Evolutionary conservation across 1,140 invertebrate genomes (phyloP), one percentile per base, ranked within the genome.

Genomic region (Hormaphis cornu): DNA sequence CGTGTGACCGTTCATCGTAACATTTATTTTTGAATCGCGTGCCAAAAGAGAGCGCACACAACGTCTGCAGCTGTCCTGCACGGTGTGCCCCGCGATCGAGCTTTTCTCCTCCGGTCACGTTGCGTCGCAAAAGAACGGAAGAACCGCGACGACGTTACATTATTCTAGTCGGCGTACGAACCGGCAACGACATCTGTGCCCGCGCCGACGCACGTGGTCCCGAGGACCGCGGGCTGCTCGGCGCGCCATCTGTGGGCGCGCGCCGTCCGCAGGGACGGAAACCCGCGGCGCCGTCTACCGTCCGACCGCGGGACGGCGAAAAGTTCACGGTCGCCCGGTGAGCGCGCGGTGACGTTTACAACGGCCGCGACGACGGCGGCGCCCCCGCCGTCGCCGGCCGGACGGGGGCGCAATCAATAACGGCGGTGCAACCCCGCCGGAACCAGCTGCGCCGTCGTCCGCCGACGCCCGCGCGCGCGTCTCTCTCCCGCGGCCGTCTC

Each of bases 301-400:
- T 37, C 30, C 30, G 40, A 14, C 58, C 8, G 8, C n/a, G 24
- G 40, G 30, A n/a, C 54, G 33, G 16, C 37, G 22, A 66, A 66
- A 66, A 66, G 61, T 66, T 66, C 61, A 66, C 8, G 61, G 61
- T 24, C 59, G 18, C 14, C 24, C 40, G 42, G 10, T 22, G 18
- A n/a, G 18, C 59, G 12, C n/a, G 44, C 9, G n/a, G 16, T 14
- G 18, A 12, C 53, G 30, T 1, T 4, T 10, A 20, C 33, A 12
- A 3, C 22, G 22, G 10, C n/a, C 12, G 42, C n/a, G 7, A n/a
- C 37, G 35, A 5, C 1, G 50, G 7, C n/a, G 20, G 4, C 26
- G 59, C 20, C 18, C 46, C 59, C 59, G 3, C 50, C 26, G 10
- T n/a, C 14, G 40, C 14, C 9, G 9, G 9, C 1, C 14, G 24